Conservation (phyloP, 2,888 invertebrate genomes). For the Rhagonycha lutea region DNA sequence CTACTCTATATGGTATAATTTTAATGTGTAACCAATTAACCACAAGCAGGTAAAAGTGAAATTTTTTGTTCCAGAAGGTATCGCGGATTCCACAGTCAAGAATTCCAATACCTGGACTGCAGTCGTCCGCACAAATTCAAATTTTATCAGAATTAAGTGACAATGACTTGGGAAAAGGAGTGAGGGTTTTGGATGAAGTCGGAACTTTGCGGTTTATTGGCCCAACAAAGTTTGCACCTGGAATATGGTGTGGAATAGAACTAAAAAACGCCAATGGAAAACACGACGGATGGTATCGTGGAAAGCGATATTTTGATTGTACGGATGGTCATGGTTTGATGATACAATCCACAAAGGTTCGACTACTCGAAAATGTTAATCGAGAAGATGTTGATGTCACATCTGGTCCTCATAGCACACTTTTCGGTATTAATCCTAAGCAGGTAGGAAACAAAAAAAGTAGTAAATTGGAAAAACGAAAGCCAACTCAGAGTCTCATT, state of each 20-base stretch:
- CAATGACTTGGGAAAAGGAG: conserved; percentile 46
- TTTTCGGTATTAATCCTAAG: conserved; percentile 58
- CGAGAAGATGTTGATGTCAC: conserved; percentile 54
- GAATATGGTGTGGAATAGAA: conserved; percentile 69
- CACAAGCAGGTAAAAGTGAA: not conserved
- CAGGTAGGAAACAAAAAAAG: conserved; percentile 8
- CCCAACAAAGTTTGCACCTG: conserved; percentile 58
- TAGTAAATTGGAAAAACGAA: not conserved
- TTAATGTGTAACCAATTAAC: not conserved
- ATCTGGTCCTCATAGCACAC: conserved; percentile 65
- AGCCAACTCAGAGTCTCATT: conserved; percentile 4
- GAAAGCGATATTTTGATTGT: conserved; percentile 67
- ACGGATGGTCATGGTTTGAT: conserved; percentile 64
- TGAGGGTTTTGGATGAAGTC: conserved; percentile 44
- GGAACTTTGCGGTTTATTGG: conserved; percentile 65
- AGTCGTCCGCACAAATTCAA: conserved; percentile 6
- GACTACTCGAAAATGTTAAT: conserved; percentile 47
- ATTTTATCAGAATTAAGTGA: conserved; percentile 10
- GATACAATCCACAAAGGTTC: conserved; percentile 64
- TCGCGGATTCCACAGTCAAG: conserved; percentile 50
- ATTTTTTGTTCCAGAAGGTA: conserved; percentile 37
- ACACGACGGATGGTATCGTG: conserved; percentile 66
- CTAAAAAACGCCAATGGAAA: conserved; percentile 61
- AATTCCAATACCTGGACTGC: conserved; percentile 40
- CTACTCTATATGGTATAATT: not conserved